Evolutionary conservation across 2,888 invertebrate species (phyloP).

Genomic region (Cryptus viduatorius): DNA sequence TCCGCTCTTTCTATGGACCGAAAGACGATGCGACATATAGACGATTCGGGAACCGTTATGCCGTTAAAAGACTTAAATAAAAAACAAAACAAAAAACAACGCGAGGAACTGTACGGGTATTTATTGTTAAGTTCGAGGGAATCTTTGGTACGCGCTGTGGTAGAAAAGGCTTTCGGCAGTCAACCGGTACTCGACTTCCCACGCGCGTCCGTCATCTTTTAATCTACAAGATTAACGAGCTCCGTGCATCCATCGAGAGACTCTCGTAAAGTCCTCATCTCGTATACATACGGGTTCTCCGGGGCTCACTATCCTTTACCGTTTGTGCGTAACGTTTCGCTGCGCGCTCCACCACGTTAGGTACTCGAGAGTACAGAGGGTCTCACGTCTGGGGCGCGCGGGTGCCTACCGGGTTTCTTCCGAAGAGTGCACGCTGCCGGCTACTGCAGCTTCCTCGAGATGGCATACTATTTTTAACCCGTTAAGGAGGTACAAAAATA

Average conservation of each 20-base stretch:
- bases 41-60: constrained; percentile 21
- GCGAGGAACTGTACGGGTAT: neutral
- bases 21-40: neutral
- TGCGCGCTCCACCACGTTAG: constrained; percentile 15
- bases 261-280: constrained; percentile 26
- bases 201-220: constrained; percentile 62
- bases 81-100: no score
- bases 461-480: constrained; percentile 60
- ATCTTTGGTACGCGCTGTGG: neutral
- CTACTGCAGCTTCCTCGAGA: constrained; percentile 33
- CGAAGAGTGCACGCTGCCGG: constrained; percentile 7
- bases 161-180: constrained; percentile 38
- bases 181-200: constrained; percentile 58
- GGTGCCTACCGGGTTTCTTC: neutral
- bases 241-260: constrained; percentile 41
- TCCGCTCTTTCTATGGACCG: constrained; percentile 47
- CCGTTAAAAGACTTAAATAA: constrained; percentile 9
- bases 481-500: constrained; percentile 57
- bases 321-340: constrained; percentile 34
- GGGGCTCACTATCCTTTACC: neutral
- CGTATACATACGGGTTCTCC: neutral
- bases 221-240: constrained; percentile 63
- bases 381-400: neutral
- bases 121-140: constrained; percentile 16
- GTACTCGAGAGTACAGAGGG: constrained; percentile 16